Conservation (phyloP, 2,797 vertebrate genomes). For the Sebastolobus alascanus region DNA sequence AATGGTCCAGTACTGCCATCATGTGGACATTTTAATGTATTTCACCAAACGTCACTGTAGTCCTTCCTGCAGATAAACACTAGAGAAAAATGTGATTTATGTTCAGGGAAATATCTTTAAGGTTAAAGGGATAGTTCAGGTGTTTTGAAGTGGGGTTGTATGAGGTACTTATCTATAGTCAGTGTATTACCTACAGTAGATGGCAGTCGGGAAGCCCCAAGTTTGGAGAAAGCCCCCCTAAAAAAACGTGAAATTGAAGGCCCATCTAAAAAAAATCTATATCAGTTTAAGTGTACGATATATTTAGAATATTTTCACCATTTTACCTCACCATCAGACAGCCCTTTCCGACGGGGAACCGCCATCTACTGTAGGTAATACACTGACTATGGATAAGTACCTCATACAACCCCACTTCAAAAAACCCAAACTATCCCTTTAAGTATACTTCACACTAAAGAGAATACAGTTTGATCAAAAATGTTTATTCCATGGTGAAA, state of each 20-base stretch:
- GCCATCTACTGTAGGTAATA: too few species aligned
- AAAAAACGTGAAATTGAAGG: rapidly evolving
- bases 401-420: rapidly evolving
- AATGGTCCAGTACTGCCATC: conserved; percentile 55
- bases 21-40: conserved; percentile 7
- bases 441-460: not conserved
- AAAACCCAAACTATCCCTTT: not conserved
- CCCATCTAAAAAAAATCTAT: not conserved
- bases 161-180: not conserved
- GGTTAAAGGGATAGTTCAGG: not conserved
- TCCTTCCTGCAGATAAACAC: not conserved
- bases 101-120: not conserved
- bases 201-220: too few species aligned
- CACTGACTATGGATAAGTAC: rapidly evolving
- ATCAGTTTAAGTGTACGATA: rapidly evolving
- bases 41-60: not conserved
- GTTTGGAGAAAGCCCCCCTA: not conserved
- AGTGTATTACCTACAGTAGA: too few species aligned
- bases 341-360: not conserved
- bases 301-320: not conserved
- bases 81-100: rapidly evolving
- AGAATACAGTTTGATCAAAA: conserved; percentile 67
- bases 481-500: conserved; percentile 79
- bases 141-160: not conserved
- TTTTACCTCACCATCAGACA: not conserved